Evolutionary conservation across 2,797 vertebrate genomes (phyloP).

Genomic region (Sebastes matsubarae): DNA sequence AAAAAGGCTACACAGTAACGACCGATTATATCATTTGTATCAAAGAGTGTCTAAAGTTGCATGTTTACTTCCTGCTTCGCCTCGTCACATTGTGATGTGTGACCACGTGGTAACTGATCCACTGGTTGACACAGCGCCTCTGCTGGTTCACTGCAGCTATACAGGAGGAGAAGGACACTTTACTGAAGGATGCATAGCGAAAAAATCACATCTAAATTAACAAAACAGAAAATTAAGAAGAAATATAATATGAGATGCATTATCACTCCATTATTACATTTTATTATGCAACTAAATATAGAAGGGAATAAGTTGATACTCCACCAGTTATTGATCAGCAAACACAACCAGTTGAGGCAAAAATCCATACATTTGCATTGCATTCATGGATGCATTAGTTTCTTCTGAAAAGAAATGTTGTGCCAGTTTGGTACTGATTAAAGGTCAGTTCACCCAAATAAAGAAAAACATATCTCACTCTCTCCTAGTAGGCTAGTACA

Average conservation of each 20-base stretch:
- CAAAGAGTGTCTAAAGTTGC: not conserved
- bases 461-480: not conserved
- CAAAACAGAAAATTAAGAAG: not conserved
- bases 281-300: not conserved
- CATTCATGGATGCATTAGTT: not conserved
- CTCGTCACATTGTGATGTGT: conserved; percentile 48
- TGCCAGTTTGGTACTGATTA: not conserved
- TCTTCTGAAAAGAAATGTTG: not conserved
- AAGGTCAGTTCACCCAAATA: not conserved
- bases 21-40: fast-evolving
- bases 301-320: not conserved
- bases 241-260: too few relatives aligned
- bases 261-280: not conserved
- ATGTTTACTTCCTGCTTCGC: conserved; percentile 57
- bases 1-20: not conserved
- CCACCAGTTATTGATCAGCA: not conserved
- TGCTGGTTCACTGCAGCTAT: conserved; percentile 30
- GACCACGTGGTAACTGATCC: conserved; percentile 8
- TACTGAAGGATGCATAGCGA: not conserved
- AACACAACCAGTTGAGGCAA: too few relatives aligned
- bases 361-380: not conserved
- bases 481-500: too few relatives aligned
- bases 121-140: conserved; percentile 60
- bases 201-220: not conserved
- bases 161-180: not conserved